Percentiles rank a stretch among this genome's conserved stretches.
Conservation (phyloP, 2,797 vertebrate species). For the Cynopterus sphinx region DNA sequence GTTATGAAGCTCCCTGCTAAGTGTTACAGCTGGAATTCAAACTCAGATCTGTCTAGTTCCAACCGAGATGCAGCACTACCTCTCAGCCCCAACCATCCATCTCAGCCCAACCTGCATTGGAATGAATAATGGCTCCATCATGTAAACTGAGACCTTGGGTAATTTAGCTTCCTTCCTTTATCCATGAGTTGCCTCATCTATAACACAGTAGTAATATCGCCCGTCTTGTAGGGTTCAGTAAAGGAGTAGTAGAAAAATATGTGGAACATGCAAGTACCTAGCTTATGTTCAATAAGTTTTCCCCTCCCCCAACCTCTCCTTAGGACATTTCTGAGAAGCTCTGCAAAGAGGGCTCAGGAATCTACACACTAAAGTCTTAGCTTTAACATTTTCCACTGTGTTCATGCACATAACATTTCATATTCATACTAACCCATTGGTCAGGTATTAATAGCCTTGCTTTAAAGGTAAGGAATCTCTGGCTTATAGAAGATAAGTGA, state of each 20-base stretch:
- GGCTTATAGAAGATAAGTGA: neutral
- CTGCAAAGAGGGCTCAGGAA: neutral
- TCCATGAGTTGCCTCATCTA: neutral
- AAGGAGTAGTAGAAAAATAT: neutral
- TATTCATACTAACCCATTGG: neutral
- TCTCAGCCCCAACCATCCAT: too few species aligned
- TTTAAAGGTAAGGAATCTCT: neutral
- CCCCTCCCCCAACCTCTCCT: neutral
- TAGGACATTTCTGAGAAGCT: neutral
- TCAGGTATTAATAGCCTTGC: neutral
- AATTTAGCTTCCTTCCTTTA: neutral
- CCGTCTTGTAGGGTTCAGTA: neutral
- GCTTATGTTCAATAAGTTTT: neutral
- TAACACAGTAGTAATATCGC: neutral
- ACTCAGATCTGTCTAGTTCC: neutral
- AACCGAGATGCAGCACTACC: neutral
- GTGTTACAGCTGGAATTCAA: neutral
- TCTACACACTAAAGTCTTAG: neutral
- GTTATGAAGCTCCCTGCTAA: neutral
- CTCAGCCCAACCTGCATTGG: neutral
- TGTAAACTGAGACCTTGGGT: neutral
- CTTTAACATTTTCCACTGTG: neutral
- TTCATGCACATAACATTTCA: neutral
- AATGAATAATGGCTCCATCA: neutral
- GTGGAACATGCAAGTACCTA: neutral